Percentiles rank a stretch among this genome's conserved stretches.
Conservation (phyloP, 2,888 invertebrate species). For the Meandrusa payeni region DNA sequence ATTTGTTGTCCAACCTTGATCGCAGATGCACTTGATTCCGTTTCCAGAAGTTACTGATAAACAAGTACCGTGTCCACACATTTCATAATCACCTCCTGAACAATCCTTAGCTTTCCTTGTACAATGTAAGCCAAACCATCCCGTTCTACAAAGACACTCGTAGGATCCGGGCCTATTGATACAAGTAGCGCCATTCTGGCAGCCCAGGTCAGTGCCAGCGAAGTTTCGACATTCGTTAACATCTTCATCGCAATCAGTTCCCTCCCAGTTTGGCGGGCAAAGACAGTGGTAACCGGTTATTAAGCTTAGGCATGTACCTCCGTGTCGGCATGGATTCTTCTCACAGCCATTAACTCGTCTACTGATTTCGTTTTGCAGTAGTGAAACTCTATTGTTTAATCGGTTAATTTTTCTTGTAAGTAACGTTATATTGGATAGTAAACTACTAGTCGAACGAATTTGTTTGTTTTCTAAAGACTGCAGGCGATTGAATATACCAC, state of each 20-base stretch:
- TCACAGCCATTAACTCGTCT: constrained; percentile 81
- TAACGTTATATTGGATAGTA: constrained; percentile 42
- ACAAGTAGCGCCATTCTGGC: constrained; percentile 95
- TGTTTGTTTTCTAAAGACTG: constrained; percentile 47
- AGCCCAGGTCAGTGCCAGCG: constrained; percentile 92
- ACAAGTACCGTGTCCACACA: constrained; percentile 95
- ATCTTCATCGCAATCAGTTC: constrained; percentile 85
- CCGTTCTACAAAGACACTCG: constrained; percentile 88
- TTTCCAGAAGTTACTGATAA: constrained; percentile 81
- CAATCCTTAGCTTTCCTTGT: constrained; percentile 88
- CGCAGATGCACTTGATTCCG: constrained; percentile 90
- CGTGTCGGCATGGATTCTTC: constrained; percentile 90
- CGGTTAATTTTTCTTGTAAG: constrained; percentile 49
- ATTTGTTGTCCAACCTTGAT: constrained; percentile 93
- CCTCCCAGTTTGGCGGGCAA: constrained; percentile 89
- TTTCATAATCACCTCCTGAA: constrained; percentile 83
- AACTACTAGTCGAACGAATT: constrained; percentile 30
- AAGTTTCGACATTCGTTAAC: constrained; percentile 93
- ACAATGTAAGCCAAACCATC: constrained; percentile 93
- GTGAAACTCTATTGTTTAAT: constrained; percentile 57
- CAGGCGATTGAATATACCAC: constrained; percentile 48
- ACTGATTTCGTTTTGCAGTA: constrained; percentile 65
- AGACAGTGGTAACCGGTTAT: constrained; percentile 87
- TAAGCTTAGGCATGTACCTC: constrained; percentile 89
- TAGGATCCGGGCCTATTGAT: constrained; percentile 90